phyloP scores from a whole-genome alignment of 2,888 invertebrate genomes.

The Eupithecia vulgata region DNA sequence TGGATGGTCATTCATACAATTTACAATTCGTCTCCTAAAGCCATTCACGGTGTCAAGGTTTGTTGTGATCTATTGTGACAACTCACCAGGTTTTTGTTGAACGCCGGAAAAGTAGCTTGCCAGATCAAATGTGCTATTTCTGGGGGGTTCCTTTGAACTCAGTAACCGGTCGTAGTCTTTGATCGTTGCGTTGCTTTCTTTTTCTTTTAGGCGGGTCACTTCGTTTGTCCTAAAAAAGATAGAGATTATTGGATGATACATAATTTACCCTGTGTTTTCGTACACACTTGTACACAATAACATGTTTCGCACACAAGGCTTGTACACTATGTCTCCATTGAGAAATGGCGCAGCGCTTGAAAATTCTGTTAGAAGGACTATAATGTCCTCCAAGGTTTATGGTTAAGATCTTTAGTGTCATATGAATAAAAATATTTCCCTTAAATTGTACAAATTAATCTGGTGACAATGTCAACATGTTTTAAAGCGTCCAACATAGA shows the following conservation, averaged over 20 bases:
- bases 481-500: too few relatives aligned
- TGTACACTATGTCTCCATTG: background rate
- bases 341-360: background rate
- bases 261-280: background rate
- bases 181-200: conserved; percentile 65
- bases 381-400: background rate
- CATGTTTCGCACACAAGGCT: background rate
- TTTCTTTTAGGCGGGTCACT: conserved; percentile 75
- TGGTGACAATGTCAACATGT: too few relatives aligned
- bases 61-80: conserved; percentile 34
- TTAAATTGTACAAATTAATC: too few relatives aligned
- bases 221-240: conserved; percentile 71
- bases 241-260: background rate
- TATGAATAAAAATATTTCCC: too few relatives aligned
- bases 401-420: too few relatives aligned
- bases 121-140: conserved; percentile 66
- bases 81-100: conserved; percentile 62
- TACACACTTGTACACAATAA: background rate
- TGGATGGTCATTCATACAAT: conserved; percentile 32
- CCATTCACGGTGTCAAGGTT: conserved; percentile 37
- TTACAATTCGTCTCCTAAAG: conserved; percentile 32
- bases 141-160: conserved; percentile 43
- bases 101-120: conserved; percentile 72
- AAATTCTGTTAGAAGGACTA: background rate
- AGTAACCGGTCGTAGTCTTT: conserved; percentile 64